Base-by-base conservation (phyloP, 2,113 vertebrate species). In the Collichthys lucidus region DNA sequence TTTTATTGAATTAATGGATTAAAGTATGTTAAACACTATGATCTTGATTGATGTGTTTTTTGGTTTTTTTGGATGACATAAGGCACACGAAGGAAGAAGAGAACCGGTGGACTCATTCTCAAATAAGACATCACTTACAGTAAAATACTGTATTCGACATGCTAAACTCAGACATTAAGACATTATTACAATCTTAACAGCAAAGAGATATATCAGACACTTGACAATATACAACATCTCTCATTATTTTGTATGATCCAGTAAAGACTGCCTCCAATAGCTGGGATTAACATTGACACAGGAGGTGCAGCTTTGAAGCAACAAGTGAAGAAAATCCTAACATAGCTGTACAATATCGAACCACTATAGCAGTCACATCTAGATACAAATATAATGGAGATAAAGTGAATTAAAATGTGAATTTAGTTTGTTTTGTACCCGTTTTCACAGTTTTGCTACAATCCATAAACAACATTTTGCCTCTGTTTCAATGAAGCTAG, bases 11-110 rank as follows among this genome's bases (percentile, higher is more conserved):
- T 75, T 66, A 59, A 73, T 84, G 62, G 63, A 92, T 91, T 94
- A 93, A 94, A 94, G 69, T 86, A 88, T 84, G 74, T 89, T 24
- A 87, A 91, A 87, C 85, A 79, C 49, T 11, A 75, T 24, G 19
- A 55, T 67, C 17, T 71, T 8, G 1, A 50, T 57, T 20, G 35
- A 4, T 69, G n/a, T 15, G 16, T 52, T 31, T 64, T 74, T 52
- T 66, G 57, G 46, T 35, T 46, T 26, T 29, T 70, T 57, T 47
- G 56, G n/a, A 31, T 62, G 49, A 73, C 29, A 86, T 64, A 44
- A 71, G 61, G 60, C 15, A 79, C n/a, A 24, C 0, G 1, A 67
- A 52, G 11, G 19, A 46, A 53, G 44, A 50, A 22, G 29, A 61
- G 29, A 74, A 50, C 16, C 10, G 10, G 11, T 24, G 19, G 10